These are phyloP conservation scores for Tyto alba DNA, from an alignment of 2,113 vertebrate genomes.

Conservation along the genomic window DNA sequence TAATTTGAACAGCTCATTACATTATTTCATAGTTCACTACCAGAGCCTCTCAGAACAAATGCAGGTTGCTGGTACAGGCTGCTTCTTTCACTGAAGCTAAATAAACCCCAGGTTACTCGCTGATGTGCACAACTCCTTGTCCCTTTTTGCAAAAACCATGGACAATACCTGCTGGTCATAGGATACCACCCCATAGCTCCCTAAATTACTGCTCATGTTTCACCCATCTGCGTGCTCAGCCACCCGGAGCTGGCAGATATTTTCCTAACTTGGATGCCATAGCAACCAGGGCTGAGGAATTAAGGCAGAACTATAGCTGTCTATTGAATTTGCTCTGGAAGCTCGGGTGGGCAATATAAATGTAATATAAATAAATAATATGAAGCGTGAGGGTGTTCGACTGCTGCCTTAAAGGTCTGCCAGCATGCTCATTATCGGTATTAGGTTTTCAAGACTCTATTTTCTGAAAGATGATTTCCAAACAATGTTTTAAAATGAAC, in stretches of 20 bases:
- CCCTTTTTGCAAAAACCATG: not conserved
- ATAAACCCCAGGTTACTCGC: not conserved
- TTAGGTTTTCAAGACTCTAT: not conserved
- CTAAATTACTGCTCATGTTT: not conserved
- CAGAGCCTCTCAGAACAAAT: not conserved
- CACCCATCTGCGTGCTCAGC: not conserved
- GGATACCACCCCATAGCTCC: not conserved
- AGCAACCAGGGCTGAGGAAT: slow-evolving; percentile 48
- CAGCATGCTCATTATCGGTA: not conserved
- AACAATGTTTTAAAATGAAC: not conserved
- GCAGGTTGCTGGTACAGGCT: not conserved
- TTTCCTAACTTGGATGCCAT: slow-evolving; percentile 48
- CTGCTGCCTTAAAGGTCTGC: not conserved
- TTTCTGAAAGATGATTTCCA: not conserved
- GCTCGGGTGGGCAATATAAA: not conserved
- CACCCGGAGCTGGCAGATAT: slow-evolving; percentile 60
- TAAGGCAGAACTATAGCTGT: not conserved
- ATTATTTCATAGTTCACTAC: not conserved
- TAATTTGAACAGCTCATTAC: not conserved
- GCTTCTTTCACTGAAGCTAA: not conserved
- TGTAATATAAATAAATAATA: slow-evolving; percentile 10
- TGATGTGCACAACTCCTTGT: not conserved
- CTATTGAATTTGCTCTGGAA: not conserved
- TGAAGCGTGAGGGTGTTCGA: not conserved
- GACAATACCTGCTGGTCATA: not conserved